These are phyloP conservation scores for Apamea crenata DNA, from an alignment of 2,888 invertebrate species.

Conservation along the genomic window DNA sequence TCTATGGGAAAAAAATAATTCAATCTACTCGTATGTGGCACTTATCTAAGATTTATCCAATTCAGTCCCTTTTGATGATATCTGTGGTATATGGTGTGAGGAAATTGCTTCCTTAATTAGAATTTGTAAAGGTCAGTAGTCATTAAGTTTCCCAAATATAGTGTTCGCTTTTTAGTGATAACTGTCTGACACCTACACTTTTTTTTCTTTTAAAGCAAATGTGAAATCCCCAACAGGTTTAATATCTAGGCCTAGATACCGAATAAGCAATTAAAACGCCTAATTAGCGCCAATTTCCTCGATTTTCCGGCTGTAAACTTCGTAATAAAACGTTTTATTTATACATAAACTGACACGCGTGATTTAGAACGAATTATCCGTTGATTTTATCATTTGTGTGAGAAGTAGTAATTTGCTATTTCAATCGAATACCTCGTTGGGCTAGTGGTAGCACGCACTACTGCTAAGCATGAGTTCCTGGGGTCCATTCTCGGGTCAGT, in stretches of 20 bases:
- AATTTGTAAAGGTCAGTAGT: slow-evolving; percentile 50
- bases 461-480: background rate
- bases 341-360: background rate
- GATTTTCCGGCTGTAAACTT: slow-evolving; percentile 35
- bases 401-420: slow-evolving; percentile 15
- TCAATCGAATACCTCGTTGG: background rate
- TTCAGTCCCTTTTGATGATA: slow-evolving; percentile 27
- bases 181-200: slow-evolving; percentile 32
- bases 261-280: slow-evolving; percentile 20
- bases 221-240: slow-evolving; percentile 22
- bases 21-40: slow-evolving; percentile 4
- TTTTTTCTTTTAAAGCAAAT: slow-evolving; percentile 12
- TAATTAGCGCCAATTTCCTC: slow-evolving; percentile 20
- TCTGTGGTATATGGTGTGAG: slow-evolving; percentile 45
- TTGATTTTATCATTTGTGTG: background rate
- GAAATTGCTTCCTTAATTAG: slow-evolving; percentile 41
- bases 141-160: slow-evolving; percentile 41
- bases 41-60: slow-evolving; percentile 21
- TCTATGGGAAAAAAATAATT: slow-evolving; percentile 29
- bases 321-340: slow-evolving; percentile 23
- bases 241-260: slow-evolving; percentile 16
- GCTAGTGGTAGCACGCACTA: too few relatives aligned
- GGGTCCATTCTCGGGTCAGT: background rate
- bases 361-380: slow-evolving; percentile 1
- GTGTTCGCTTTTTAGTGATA: slow-evolving; percentile 32